Percentiles rank a stretch among this genome's conserved stretches.
Conservation (phyloP, 2,888 invertebrate species). For the Pyrochroa serraticornis region DNA sequence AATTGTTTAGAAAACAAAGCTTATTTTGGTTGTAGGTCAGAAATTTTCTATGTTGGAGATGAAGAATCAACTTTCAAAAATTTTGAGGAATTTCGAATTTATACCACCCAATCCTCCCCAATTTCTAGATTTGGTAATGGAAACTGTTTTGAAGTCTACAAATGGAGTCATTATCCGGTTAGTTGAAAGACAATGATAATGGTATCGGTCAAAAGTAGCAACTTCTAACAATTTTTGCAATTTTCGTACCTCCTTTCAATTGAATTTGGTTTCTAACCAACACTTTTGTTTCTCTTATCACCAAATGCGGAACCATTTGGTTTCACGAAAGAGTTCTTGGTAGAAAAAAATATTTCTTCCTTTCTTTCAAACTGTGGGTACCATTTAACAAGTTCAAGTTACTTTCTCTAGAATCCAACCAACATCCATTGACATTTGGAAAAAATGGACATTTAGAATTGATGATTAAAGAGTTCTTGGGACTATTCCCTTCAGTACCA, state of each 20-base stretch:
- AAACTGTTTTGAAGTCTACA: slow-evolving; percentile 59
- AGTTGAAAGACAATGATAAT: no score
- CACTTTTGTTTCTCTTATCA: no score
- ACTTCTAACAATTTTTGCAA: no score
- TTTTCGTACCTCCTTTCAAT: no score
- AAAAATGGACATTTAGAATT: slow-evolving; percentile 50
- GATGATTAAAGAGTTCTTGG: slow-evolving; percentile 48
- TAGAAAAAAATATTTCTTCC: no score
- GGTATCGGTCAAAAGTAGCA: no score
- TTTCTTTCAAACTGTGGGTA: no score
- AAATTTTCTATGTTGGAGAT: slow-evolving; percentile 62
- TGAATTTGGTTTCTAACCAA: no score
- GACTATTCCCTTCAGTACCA: slow-evolving; percentile 50
- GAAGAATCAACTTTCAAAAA: slow-evolving; percentile 61
- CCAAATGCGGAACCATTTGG: no score
- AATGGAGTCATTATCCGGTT: slow-evolving; percentile 58
- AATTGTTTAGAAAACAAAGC: no score
- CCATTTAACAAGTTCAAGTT: no score
- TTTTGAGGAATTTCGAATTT: slow-evolving; percentile 59
- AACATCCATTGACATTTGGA: slow-evolving; percentile 44
- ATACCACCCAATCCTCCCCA: slow-evolving; percentile 44
- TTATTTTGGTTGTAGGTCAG: slow-evolving; percentile 52
- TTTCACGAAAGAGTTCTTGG: no score
- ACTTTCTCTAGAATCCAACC: slow-evolving; percentile 25
- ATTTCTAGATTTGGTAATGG: slow-evolving; percentile 57